Base-by-base conservation (phyloP, 2,888 invertebrate species). In the Pocota personata region DNA sequence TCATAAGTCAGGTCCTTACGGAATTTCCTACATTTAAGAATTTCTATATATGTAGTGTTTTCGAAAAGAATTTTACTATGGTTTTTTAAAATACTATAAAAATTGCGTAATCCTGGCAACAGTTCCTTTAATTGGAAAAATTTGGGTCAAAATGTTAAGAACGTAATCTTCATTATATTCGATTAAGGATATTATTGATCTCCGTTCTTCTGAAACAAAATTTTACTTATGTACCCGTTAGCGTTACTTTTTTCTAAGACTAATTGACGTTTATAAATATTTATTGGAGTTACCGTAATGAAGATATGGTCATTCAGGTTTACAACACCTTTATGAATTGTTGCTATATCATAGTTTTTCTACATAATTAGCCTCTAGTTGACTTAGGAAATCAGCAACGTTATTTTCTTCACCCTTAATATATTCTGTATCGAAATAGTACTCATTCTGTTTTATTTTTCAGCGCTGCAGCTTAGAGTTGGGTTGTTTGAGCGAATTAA, bases 321-420 rank as follows among this genome's bases (percentile, higher is more conserved):
- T n/a, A n/a, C n/a, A n/a, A n/a, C n/a, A n/a, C n/a, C n/a, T n/a
- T n/a, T n/a, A n/a, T n/a, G n/a, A n/a, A n/a, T n/a, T n/a, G n/a
- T n/a, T n/a, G n/a, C n/a, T n/a, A 72, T 50, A 12, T 27, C 43
- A 3, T 60, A 27, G 12, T n/a, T 21, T 19, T 55, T 43, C 46
- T 16, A 43, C 43, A 50, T 52, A 27, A 27, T 77, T 52, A 7
- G 48, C 14, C 46, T 55, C 27, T 16, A 79, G 7, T 14, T 87
- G 64, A 52, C 50, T 52, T 7, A 52, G 5, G 7, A 52, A 52
- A 27, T 27, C 27, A 2, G 50, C 50, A 14, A 52, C 24, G 6
- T 27, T 52, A 52, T 52, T 52, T 27, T 52, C 24, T 21, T 76
- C 77, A 14, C 88, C 87, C 57, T 88, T 88, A 43, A 88, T 86